Evolutionary conservation across 2,888 invertebrate species (phyloP).

Genomic region (Mesorhabditis spiculigera): DNA sequence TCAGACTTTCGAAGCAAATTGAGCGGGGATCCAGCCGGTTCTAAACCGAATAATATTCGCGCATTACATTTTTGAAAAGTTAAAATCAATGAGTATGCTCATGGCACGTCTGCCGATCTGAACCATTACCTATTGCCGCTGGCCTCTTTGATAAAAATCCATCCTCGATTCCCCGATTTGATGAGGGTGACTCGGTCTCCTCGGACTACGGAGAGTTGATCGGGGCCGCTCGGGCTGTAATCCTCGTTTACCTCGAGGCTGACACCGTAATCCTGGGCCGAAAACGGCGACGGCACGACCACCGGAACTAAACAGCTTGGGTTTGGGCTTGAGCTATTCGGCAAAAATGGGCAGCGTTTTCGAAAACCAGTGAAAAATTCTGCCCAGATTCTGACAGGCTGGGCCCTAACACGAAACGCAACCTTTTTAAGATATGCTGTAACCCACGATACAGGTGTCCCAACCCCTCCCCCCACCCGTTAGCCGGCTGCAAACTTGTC

Average conservation of each 20-base stretch:
- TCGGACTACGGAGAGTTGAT: constrained; percentile 37
- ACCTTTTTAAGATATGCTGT: no score
- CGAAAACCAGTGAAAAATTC: no score
- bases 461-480: no score
- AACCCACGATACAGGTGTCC: no score
- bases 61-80: no score
- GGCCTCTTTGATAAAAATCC: constrained; percentile 37
- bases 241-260: constrained; percentile 37
- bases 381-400: no score
- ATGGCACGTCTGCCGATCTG: background rate
- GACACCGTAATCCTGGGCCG: constrained; percentile 36
- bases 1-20: constrained; percentile 9
- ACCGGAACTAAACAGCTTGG: background rate
- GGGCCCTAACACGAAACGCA: no score
- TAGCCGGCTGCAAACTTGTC: no score
- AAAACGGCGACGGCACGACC: constrained; percentile 32
- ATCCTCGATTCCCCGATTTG: constrained; percentile 39
- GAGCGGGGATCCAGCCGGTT: constrained; percentile 21
- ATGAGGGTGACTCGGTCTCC: constrained; percentile 38
- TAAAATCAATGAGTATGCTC: no score
- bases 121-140: background rate
- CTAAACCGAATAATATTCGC: constrained; percentile 5
- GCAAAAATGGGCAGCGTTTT: no score
- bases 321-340: no score
- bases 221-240: constrained; percentile 37